A percentile compares a stretch with the other conserved stretches of the same genome.
phyloP scores from a whole-genome alignment of 2,888 invertebrate species.

The Steinernema scapterisci region DNA sequence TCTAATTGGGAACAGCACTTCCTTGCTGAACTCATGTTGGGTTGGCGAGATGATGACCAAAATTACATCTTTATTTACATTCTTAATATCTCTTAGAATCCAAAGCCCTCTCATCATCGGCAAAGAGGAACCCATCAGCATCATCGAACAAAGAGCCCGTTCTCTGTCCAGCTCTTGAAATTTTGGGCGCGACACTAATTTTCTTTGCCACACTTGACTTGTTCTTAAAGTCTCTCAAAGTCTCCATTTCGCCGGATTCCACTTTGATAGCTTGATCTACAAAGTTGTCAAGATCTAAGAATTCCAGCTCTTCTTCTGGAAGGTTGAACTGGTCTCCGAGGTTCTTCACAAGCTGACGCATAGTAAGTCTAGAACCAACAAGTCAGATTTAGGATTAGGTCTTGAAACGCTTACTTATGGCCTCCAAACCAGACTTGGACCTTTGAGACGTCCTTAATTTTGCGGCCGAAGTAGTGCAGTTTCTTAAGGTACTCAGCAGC shows the following conservation, averaged over 20 bases:
- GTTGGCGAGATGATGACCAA: too few relatives aligned
- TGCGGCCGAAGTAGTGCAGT: slow-evolving; percentile 64
- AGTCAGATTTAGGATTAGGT: neutral
- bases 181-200: too few relatives aligned
- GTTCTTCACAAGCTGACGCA: slow-evolving; percentile 61
- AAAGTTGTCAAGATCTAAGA: slow-evolving; percentile 55
- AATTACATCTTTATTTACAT: too few relatives aligned
- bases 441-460: slow-evolving; percentile 65
- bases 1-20: too few relatives aligned
- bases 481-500: slow-evolving; percentile 62
- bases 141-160: neutral
- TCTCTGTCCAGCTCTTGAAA: too few relatives aligned
- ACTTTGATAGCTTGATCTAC: slow-evolving; percentile 62
- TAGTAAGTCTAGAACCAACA: slow-evolving; percentile 46
- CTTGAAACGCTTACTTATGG: slow-evolving; percentile 42
- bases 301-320: slow-evolving; percentile 55
- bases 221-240: slow-evolving; percentile 44
- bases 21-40: too few relatives aligned
- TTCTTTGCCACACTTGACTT: too few relatives aligned
- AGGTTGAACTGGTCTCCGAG: slow-evolving; percentile 63
- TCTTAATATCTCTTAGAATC: neutral
- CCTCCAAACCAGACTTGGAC: slow-evolving; percentile 66
- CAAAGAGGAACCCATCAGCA: neutral
- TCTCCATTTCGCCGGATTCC: slow-evolving; percentile 55
- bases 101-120: neutral